These are phyloP conservation scores for Chionoecetes opilio DNA, from an alignment of 1,140 invertebrate genomes.

Conservation along the genomic window DNA sequence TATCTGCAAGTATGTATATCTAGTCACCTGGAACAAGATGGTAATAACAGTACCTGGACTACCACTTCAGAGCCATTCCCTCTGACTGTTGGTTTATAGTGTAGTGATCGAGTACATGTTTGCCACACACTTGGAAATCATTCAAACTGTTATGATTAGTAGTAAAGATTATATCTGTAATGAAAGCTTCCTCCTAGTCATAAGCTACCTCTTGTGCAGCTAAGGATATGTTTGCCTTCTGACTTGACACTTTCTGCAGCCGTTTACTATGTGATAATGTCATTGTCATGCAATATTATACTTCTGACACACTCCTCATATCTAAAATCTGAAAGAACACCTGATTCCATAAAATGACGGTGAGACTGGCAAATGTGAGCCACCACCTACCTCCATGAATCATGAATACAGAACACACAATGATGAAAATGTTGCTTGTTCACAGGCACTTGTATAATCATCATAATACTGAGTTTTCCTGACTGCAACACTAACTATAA, in stretches of 20 bases:
- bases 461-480: no score
- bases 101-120: background rate
- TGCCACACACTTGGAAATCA: background rate
- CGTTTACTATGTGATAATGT: background rate
- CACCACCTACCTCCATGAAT: no score
- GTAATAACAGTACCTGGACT: background rate
- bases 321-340: no score
- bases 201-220: background rate
- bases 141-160: background rate
- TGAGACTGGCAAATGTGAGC: no score
- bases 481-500: no score
- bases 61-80: background rate
- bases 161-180: background rate
- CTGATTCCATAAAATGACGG: no score
- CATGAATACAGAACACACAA: no score
- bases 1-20: conserved; percentile 64
- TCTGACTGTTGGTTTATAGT: background rate
- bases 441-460: no score
- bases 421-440: no score
- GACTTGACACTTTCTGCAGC: background rate
- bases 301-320: background rate
- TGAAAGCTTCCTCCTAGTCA: background rate
- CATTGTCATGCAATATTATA: background rate
- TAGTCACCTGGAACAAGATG: conserved; percentile 32
- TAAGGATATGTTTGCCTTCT: no score